These are phyloP conservation scores for Nycticorax nycticorax DNA, from an alignment of 2,113 vertebrate genomes.

Conservation along the genomic window DNA sequence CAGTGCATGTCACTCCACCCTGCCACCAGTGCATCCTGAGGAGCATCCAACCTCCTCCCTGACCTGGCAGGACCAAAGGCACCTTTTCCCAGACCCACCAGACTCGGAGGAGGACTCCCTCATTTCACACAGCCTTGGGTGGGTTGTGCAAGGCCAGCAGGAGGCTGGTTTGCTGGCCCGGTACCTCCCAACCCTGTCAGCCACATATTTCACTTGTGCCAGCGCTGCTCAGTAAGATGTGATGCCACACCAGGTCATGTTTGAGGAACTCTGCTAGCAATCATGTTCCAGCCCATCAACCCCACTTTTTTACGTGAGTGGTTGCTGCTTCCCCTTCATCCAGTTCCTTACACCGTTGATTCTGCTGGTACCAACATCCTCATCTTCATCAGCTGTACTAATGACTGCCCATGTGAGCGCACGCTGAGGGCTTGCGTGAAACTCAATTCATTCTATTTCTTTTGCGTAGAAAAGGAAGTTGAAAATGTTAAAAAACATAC, in stretches of 20 bases:
- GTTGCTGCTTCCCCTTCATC: background rate
- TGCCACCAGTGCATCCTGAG: fast-evolving
- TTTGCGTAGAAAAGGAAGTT: background rate
- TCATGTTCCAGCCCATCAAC: background rate
- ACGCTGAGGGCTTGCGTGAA: background rate
- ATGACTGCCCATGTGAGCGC: background rate
- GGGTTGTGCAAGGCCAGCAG: background rate
- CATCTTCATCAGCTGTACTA: background rate
- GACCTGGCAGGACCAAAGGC: background rate
- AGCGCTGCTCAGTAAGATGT: fast-evolving
- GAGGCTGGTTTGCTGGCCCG: background rate
- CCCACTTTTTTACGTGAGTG: background rate
- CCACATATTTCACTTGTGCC: background rate
- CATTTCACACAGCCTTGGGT: background rate
- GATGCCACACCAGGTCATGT: fast-evolving
- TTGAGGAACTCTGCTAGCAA: background rate
- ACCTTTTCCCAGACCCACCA: background rate
- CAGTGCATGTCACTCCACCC: background rate
- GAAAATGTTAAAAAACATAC: background rate
- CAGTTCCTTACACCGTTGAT: background rate
- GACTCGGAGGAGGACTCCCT: background rate
- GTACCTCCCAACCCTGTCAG: background rate
- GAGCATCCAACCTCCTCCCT: background rate
- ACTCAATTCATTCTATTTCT: background rate
- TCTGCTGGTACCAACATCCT: background rate